Base-by-base conservation (phyloP, 1,140 invertebrate species). In the Anastrepha ludens region DNA sequence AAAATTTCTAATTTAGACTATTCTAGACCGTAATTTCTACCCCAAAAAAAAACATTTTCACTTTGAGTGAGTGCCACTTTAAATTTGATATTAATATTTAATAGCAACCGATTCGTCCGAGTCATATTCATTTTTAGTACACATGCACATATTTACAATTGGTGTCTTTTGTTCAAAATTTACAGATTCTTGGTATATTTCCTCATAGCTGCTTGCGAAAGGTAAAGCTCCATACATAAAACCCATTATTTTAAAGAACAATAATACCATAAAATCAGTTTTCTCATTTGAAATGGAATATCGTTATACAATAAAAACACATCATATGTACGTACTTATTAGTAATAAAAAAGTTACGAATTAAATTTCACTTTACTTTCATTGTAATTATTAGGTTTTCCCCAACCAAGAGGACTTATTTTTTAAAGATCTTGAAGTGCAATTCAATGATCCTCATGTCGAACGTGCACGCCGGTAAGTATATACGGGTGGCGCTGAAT, bases 391-490 rank as follows among this genome's bases (percentile, higher is more conserved):
- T 70, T 90, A 92, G 91, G 89, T 93, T 29, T 92, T 93, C 60
- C 90, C 92, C 87, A 93, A 93, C 47, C 20, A 91, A 78, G 92
- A 93, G 87, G 92, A 93, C 90, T 70, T 92, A 8, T 91, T 93
- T 62, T 93, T 93, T 9, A 91, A 93, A 67, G 90, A 92, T 62
- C 89, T 90, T 9, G 91, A 92, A 50, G 92, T 93, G 9, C 86
- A 92, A 86, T 93, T 91, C 11, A 87, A 93, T 88, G 91, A 93
- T 91, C 92, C 92, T 78, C 89, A 93, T 87, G 92, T 93, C 81
- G 92, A 93, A 87, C 90, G 92, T 2, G 92, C 93, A 3, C 89
- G 92, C 74, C 93, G 92, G 92, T 93, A 70, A 65, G 58, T 65
- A 47, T 9, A 50, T 59, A 87, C 29, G 29, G 29, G 29, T 29